These are phyloP conservation scores for Ormia ochracea DNA, from an alignment of 2,888 invertebrate genomes.

Conservation along the genomic window DNA sequence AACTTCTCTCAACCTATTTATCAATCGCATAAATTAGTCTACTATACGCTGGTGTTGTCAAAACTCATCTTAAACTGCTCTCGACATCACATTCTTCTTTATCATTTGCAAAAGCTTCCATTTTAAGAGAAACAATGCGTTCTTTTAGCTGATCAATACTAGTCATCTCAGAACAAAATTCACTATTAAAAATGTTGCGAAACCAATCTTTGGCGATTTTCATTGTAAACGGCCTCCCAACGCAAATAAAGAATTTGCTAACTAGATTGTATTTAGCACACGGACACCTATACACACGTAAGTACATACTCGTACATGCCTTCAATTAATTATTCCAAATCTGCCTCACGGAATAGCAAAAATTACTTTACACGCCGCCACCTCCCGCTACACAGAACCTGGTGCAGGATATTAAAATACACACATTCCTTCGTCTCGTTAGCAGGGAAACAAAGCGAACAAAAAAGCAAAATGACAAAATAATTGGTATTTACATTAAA, in stretches of 20 bases:
- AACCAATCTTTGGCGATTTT: too few relatives aligned
- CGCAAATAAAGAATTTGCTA: neutral
- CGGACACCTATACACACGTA: neutral
- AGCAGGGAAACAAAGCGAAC: slow-evolving; percentile 9
- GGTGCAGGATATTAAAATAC: slow-evolving; percentile 16
- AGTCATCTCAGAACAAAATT: too few relatives aligned
- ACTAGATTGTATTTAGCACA: neutral
- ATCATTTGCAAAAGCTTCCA: too few relatives aligned
- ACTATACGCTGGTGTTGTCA: too few relatives aligned
- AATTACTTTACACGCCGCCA: neutral
- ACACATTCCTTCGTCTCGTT: slow-evolving; percentile 28
- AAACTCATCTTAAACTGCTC: too few relatives aligned
- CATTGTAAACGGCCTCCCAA: too few relatives aligned
- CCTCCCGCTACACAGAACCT: neutral
- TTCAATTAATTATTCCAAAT: slow-evolving; percentile 5
- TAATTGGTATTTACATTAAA: slow-evolving; percentile 70
- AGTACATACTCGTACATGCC: neutral
- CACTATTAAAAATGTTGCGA: too few relatives aligned
- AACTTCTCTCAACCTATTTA: too few relatives aligned
- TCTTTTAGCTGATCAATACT: too few relatives aligned
- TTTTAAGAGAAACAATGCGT: too few relatives aligned
- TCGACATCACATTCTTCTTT: too few relatives aligned
- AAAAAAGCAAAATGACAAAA: slow-evolving; percentile 44
- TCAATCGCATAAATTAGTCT: too few relatives aligned
- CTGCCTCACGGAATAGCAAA: neutral